Percentiles rank a stretch among this genome's conserved stretches.
These are phyloP conservation scores for Hermaeophaga mercurialis DNA, from an alignment of 2,888 invertebrate species.

Conservation along the genomic window DNA sequence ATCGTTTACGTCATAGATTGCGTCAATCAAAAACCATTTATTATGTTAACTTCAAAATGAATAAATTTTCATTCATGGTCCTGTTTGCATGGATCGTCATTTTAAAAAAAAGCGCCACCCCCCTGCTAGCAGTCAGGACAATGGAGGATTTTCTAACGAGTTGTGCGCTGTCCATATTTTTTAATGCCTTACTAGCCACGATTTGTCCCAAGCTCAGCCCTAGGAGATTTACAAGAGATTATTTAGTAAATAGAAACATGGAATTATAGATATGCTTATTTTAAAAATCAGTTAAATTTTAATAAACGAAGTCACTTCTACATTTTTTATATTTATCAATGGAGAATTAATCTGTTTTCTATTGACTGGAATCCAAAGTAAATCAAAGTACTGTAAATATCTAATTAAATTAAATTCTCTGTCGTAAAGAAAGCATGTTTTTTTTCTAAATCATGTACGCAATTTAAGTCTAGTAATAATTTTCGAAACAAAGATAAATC, in stretches of 20 bases:
- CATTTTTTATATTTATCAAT: no score
- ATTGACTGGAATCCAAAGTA: no score
- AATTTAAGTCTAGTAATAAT: constrained; percentile 33
- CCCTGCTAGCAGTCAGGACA: constrained; percentile 4
- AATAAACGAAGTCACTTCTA: no score
- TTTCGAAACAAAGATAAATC: constrained; percentile 42
- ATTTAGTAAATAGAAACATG: not conserved
- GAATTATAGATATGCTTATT: not conserved
- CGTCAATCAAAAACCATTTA: no score
- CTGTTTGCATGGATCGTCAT: constrained; percentile 2
- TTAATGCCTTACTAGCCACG: constrained; percentile 1
- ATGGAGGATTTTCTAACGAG: constrained; percentile 11
- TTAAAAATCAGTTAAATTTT: no score
- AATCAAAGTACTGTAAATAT: no score
- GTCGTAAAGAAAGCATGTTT: no score
- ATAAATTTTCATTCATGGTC: constrained; percentile 6
- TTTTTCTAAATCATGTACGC: no score
- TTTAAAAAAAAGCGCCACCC: constrained; percentile 7
- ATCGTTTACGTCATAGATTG: no score
- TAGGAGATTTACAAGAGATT: constrained; percentile 2
- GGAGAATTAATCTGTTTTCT: no score
- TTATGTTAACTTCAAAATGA: no score
- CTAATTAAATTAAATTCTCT: no score
- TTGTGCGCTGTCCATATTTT: constrained; percentile 16
- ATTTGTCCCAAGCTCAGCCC: constrained; percentile 17